Evolutionary conservation across 2,797 vertebrate genomes (phyloP).

Genomic region (Mormyrops attenuatus): DNA sequence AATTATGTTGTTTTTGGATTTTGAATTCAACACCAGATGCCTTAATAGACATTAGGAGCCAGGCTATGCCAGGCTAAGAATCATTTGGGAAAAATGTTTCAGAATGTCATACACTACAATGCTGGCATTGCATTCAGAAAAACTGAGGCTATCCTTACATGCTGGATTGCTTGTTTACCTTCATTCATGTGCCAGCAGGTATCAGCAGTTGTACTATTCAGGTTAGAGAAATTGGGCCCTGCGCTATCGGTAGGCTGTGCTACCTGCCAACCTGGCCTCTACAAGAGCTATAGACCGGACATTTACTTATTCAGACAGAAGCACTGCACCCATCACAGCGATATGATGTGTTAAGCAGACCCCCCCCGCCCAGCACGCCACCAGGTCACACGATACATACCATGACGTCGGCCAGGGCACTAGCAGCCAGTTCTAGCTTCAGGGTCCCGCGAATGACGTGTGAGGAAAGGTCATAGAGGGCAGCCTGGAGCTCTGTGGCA

Average conservation of each 20-base stretch:
- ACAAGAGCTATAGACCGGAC: neutral
- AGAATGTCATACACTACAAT: neutral
- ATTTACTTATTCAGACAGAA: neutral
- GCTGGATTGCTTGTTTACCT: neutral
- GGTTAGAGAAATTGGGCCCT: neutral
- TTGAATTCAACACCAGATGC: neutral
- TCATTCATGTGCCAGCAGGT: neutral
- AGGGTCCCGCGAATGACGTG: slow-evolving; percentile 89
- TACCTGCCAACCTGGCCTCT: neutral
- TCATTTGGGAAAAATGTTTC: neutral
- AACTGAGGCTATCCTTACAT: neutral
- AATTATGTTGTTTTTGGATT: neutral
- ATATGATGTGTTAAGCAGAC: neutral
- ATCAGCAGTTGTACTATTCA: neutral
- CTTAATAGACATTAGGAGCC: neutral
- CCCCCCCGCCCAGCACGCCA: neutral
- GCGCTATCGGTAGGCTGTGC: neutral
- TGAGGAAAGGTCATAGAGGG: slow-evolving; percentile 87
- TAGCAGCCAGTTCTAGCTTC: slow-evolving; percentile 84
- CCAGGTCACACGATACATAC: slow-evolving; percentile 57
- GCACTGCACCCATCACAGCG: neutral
- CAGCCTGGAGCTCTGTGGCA: slow-evolving; percentile 80
- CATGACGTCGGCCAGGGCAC: slow-evolving; percentile 83
- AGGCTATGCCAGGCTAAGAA: neutral
- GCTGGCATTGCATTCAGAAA: neutral